These are phyloP conservation scores for Takifugu rubripes DNA, from an alignment of 2,797 vertebrate species.

Conservation along the genomic window DNA sequence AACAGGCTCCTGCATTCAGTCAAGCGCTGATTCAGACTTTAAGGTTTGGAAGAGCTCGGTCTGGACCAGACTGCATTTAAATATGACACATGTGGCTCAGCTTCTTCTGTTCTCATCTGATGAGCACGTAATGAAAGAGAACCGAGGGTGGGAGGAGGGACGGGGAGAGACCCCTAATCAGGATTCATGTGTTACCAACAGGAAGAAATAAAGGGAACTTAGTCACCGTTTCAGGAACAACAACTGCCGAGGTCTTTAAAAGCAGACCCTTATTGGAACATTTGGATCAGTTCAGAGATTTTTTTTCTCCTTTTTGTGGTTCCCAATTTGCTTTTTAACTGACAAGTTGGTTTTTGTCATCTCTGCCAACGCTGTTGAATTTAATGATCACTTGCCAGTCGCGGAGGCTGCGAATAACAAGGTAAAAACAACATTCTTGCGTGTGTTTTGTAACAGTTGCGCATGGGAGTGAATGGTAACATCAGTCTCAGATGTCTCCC, in stretches of 20 bases:
- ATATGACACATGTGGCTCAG: slow-evolving; percentile 54
- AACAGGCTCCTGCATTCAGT: slow-evolving; percentile 12
- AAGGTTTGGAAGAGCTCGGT: slow-evolving; percentile 9
- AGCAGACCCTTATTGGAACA: slow-evolving; percentile 4
- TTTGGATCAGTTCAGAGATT: slow-evolving; percentile 20
- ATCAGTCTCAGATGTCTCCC: slow-evolving; percentile 24
- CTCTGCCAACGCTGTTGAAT: slow-evolving; percentile 36
- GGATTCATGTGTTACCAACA: slow-evolving; percentile 17
- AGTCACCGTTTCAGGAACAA: background rate
- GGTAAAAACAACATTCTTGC: slow-evolving; percentile 1
- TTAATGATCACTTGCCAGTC: slow-evolving; percentile 30
- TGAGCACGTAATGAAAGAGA: slow-evolving; percentile 12
- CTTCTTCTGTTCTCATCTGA: slow-evolving; percentile 41
- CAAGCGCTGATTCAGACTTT: no score
- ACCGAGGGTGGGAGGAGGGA: background rate
- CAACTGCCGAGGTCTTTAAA: background rate
- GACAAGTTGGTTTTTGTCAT: slow-evolving; percentile 25
- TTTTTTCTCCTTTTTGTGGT: slow-evolving; percentile 13
- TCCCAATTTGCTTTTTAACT: slow-evolving; percentile 23
- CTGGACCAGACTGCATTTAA: slow-evolving; percentile 51
- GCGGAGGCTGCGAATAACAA: slow-evolving; percentile 19
- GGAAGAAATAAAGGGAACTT: slow-evolving; percentile 17
- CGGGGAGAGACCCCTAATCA: slow-evolving; percentile 1
- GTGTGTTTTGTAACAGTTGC: slow-evolving; percentile 6
- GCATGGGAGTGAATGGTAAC: slow-evolving; percentile 11